Base-by-base conservation (phyloP, 2,888 invertebrate genomes). In the Dyspetes luteomarginatus region DNA sequence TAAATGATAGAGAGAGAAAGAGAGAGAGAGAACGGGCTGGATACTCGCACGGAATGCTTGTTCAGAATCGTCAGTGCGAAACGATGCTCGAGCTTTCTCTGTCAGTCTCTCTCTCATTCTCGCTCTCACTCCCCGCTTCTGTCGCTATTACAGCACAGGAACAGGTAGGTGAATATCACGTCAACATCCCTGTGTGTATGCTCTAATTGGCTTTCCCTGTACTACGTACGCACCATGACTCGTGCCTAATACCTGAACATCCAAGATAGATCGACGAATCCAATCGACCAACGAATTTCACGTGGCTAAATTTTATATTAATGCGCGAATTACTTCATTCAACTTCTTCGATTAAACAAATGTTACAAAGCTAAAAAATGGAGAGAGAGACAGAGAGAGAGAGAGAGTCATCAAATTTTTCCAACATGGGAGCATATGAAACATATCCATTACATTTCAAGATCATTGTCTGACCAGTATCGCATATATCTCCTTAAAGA, bases 161-260 rank as follows among this genome's bases (percentile, higher is more conserved):
- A n/a, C 2, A 52, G 55, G 26, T 2, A 9, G 5, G 28, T 19
- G 24, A 28, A 7, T 7, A 3, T 3, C 19, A 60, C 48, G 45
- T 52, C 78, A 43, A 60, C 62, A 26, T 72, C 15, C 30, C 45
- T 58, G 24, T 55, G 41, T 64, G 43, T 52, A 72, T 52, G 50
- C 30, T 67, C 73, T 78, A 74, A 78, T 78, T 78, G 78, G 41
- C 68, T 78, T 78, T 55, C 67, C 17, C 45, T 74, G 78, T 78
- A 68, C 24, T 67, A 64, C 24, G 30, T 22, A 28, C 17, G 30
- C 52, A 17, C 30, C 52, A 64, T 43, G 36, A 68, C 45, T 55
- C 17, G 28, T 4, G 43, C 58, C 7, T 60, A 67, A 55, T 45
- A 45, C 52, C 5, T 45, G 30, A 41, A 28, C 5, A 72, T 17